phyloP scores from a whole-genome alignment of 2,113 vertebrate genomes.

The rabbit (Oryctolagus cuniculus) region mOryCun1.1 NC_091432.1:53161501-53162000 shows the following conservation, averaged over 20 bases:
- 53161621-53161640: neutral
- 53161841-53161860: neutral
- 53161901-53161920: neutral
- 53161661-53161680: neutral
- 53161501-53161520: neutral
- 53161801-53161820: neutral
- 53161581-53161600: conserved; percentile 9
- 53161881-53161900: neutral
- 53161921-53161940: neutral
- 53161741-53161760: neutral
- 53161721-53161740: neutral
- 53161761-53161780: neutral
- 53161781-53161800: neutral
- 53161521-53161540: neutral
- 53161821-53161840: too few relatives aligned
- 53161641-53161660: neutral
- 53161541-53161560: neutral
- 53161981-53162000: neutral
- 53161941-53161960: neutral
- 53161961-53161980: neutral
- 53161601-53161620: neutral
- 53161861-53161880: neutral
- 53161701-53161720: neutral
- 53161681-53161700: neutral
- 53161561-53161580: conserved; percentile 1